Conservation (phyloP, 2,888 invertebrate genomes). For the Pachycephus smyrnensis region DNA sequence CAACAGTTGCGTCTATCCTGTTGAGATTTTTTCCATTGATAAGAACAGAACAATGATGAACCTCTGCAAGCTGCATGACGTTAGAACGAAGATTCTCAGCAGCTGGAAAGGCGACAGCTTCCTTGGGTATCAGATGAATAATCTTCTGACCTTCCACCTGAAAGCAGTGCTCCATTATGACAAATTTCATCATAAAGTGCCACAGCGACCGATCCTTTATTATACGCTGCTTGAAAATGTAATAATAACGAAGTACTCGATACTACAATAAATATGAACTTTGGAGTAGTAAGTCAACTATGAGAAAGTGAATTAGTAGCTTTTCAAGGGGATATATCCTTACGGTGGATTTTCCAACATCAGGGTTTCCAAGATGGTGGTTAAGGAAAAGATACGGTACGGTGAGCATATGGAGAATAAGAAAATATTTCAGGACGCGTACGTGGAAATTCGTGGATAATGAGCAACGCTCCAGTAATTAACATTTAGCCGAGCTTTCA, state of each 20-base stretch:
- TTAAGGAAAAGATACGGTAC: background rate
- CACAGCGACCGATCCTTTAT: background rate
- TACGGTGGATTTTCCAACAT: background rate
- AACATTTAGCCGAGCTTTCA: no score
- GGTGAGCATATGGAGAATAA: background rate
- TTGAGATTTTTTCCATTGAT: constrained; percentile 71
- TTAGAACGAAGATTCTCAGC: constrained; percentile 77
- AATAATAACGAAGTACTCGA: no score
- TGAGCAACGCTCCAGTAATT: background rate
- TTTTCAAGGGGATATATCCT: background rate
- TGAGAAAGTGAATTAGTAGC: background rate
- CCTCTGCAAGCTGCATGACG: constrained; percentile 59
- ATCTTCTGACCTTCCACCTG: constrained; percentile 65
- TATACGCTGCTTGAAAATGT: background rate
- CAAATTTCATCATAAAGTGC: background rate
- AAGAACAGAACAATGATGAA: constrained; percentile 53
- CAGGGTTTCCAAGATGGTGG: background rate
- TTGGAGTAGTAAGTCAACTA: no score
- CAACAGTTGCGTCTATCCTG: constrained; percentile 74
- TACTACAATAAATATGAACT: no score
- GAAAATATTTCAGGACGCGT: background rate
- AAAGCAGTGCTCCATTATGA: background rate
- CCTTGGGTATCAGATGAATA: constrained; percentile 76
- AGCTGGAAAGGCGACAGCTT: constrained; percentile 83
- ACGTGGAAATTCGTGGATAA: background rate